These are phyloP conservation scores for Bubalus kerabau DNA, from an alignment of 2,113 vertebrate species.

Conservation along the genomic window DNA sequence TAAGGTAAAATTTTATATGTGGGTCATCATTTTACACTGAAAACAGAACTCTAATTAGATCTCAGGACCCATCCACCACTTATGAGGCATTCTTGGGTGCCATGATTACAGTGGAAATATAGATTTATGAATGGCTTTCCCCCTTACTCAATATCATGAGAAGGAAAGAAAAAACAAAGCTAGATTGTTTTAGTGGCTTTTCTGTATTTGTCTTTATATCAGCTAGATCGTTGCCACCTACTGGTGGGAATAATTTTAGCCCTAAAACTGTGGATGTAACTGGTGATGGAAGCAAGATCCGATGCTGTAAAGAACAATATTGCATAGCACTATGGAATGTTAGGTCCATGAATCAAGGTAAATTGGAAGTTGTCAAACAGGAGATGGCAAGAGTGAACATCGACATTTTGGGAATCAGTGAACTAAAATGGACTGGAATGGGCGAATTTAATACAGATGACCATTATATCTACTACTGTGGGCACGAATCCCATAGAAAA, in stretches of 20 bases:
- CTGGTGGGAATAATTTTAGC: constrained; percentile 8
- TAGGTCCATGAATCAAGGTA: not conserved
- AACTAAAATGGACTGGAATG: not conserved
- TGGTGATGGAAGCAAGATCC: not conserved
- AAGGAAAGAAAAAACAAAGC: not conserved
- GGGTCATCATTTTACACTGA: not conserved
- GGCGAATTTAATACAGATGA: not conserved
- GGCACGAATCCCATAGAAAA: not conserved
- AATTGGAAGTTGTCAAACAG: not conserved
- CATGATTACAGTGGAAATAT: not conserved
- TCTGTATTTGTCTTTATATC: not conserved
- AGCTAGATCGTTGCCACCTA: constrained; percentile 43
- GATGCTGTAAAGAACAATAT: not conserved
- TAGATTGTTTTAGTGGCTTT: not conserved
- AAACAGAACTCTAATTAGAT: not conserved
- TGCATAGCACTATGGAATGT: not conserved
- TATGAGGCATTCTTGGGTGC: not conserved
- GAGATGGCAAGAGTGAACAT: not conserved
- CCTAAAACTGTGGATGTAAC: not conserved
- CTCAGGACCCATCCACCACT: not conserved
- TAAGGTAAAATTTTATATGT: not conserved
- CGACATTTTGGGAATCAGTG: not conserved
- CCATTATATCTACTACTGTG: not conserved
- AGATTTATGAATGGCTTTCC: not conserved
- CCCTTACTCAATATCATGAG: not conserved